Conservation (phyloP, 2,797 vertebrate genomes). For the Mormyrus hasselquistii region DNA sequence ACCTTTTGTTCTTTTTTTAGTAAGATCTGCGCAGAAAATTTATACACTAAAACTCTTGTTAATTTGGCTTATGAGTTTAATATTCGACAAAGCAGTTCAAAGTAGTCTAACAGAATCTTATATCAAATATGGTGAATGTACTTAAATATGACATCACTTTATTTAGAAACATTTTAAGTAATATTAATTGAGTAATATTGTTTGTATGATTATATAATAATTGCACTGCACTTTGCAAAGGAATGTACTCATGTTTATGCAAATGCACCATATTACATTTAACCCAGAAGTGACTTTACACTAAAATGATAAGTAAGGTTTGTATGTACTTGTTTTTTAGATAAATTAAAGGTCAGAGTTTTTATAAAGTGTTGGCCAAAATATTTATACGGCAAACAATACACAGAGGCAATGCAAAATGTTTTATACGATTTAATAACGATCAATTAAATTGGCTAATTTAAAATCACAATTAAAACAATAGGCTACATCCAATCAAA, state of each 20-base stretch:
- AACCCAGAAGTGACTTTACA: background rate
- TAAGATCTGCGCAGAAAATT: background rate
- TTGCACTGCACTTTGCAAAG: background rate
- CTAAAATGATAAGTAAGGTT: background rate
- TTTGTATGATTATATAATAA: background rate
- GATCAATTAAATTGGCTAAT: background rate
- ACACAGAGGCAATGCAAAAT: background rate
- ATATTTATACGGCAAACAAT: background rate
- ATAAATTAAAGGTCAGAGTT: background rate
- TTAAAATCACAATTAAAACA: background rate
- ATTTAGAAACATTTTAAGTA: background rate
- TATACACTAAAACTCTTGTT: background rate
- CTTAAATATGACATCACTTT: background rate
- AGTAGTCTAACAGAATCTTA: background rate
- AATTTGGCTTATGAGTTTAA: background rate
- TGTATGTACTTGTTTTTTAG: background rate
- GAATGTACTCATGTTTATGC: background rate
- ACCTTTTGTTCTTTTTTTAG: background rate
- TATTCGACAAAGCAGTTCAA: background rate
- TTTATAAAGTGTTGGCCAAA: background rate
- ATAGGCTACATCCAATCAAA: background rate
- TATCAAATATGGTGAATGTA: background rate
- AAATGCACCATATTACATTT: background rate
- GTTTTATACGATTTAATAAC: background rate
- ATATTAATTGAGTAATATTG: background rate